Conservation (phyloP, 2,113 vertebrate genomes). For the Cebidichthys violaceus region DNA sequence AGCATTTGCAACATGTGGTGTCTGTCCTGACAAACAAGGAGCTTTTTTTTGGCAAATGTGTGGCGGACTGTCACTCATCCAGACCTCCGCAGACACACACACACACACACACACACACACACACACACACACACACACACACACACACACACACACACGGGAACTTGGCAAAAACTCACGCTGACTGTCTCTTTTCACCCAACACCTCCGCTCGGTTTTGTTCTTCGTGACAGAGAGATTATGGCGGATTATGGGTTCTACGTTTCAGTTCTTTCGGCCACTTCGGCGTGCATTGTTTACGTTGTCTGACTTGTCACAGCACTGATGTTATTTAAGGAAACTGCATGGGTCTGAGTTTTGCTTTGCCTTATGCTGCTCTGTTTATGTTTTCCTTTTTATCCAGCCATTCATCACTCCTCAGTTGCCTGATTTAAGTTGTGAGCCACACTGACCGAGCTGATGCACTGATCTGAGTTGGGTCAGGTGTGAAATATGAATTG, state of each 20-base stretch:
- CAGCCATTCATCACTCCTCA: constrained; percentile 77
- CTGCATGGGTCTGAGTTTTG: constrained; percentile 55
- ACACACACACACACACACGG: constrained; percentile 49
- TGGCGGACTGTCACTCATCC: constrained; percentile 40
- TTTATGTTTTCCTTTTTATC: constrained; percentile 73
- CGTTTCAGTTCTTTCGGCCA: constrained; percentile 30
- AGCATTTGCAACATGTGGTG: constrained; percentile 9
- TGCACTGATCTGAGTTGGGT: constrained; percentile 73
- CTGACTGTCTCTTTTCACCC: constrained; percentile 23
- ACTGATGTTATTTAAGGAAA: constrained; percentile 40
- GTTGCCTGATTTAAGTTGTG: constrained; percentile 79
- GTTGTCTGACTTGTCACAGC: constrained; percentile 30
- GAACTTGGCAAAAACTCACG: constrained; percentile 33
- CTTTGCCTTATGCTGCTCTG: constrained; percentile 64
- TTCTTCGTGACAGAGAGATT: constrained; percentile 28
- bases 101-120: no score
- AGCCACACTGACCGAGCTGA: constrained; percentile 72
- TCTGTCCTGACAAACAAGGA: constrained; percentile 14
- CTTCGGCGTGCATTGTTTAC: constrained; percentile 22
- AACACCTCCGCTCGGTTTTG: constrained; percentile 35
- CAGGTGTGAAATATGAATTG: constrained; percentile 74
- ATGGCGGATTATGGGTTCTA: constrained; percentile 16
- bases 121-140: no score
- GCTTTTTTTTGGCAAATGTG: constrained; percentile 32
- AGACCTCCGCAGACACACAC: constrained; percentile 52